These are phyloP conservation scores for Pseudomyrmex sp. DNA, from an alignment of 1,140 invertebrate species.

Conservation along the genomic window DNA sequence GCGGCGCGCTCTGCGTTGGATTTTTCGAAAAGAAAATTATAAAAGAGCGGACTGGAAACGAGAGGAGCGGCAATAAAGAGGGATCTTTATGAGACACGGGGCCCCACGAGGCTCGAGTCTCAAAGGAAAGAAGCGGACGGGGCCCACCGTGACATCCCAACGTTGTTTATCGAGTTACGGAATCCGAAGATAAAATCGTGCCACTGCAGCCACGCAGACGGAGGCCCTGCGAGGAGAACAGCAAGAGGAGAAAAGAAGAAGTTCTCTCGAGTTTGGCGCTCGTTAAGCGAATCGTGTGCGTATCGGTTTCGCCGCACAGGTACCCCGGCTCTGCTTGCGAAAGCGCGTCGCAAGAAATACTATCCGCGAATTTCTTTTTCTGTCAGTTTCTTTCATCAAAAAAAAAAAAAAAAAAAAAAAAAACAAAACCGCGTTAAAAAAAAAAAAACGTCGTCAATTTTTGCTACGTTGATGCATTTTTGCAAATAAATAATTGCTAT, in stretches of 20 bases:
- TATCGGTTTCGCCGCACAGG: conserved; percentile 50
- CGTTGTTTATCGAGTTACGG: conserved; percentile 83
- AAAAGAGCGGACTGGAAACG: conserved; percentile 71
- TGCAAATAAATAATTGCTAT: not conserved
- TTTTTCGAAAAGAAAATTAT: conserved; percentile 76
- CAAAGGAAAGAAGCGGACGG: conserved; percentile 68
- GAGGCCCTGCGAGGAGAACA: not conserved
- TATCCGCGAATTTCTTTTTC: not conserved
- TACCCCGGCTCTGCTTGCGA: conserved; percentile 17
- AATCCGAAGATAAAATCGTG: conserved; percentile 80
- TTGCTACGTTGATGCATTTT: not conserved
- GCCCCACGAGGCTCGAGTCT: conserved; percentile 56
- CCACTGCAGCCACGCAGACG: conserved; percentile 25
- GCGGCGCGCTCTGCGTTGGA: conserved; percentile 9
- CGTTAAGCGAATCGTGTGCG: conserved; percentile 59
- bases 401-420: too few relatives aligned
- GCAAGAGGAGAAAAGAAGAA: conserved; percentile 32
- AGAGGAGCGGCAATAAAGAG: conserved; percentile 72
- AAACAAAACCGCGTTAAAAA: not conserved
- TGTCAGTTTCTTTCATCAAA: not conserved
- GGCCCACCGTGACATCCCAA: conserved; percentile 67
- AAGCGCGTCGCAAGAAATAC: conserved; percentile 56
- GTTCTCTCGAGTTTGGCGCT: conserved; percentile 37
- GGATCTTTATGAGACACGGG: conserved; percentile 70
- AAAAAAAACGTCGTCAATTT: not conserved